These are phyloP conservation scores for Orthonychiurus folsomi DNA, from an alignment of 2,888 invertebrate species.

Conservation along the genomic window DNA sequence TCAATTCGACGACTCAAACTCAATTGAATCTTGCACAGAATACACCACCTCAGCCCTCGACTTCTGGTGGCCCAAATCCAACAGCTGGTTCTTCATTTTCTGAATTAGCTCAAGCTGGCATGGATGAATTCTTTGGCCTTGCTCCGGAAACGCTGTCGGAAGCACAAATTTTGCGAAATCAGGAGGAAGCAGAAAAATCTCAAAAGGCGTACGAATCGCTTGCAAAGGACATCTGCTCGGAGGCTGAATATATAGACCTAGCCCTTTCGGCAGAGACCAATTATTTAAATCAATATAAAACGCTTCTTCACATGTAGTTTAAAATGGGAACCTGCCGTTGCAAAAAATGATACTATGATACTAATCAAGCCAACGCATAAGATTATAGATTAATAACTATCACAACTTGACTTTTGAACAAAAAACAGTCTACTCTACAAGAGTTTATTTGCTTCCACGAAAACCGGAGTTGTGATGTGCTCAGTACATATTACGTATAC, in stretches of 20 bases:
- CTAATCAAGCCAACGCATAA: too few relatives aligned
- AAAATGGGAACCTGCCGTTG: neutral
- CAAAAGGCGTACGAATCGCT: conserved; percentile 55
- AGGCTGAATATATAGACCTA: conserved; percentile 66
- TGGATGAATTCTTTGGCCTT: neutral
- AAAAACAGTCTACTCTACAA: too few relatives aligned
- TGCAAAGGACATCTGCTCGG: conserved; percentile 52
- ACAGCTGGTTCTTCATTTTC: neutral
- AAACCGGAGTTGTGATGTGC: too few relatives aligned
- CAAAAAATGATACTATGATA: too few relatives aligned
- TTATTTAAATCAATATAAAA: conserved; percentile 56
- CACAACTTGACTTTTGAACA: too few relatives aligned
- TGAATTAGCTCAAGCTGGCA: neutral
- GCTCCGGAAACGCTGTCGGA: conserved; percentile 12
- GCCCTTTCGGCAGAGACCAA: conserved; percentile 60
- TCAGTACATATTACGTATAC: too few relatives aligned
- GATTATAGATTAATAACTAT: too few relatives aligned
- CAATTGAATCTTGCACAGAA: neutral
- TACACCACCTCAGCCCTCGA: neutral
- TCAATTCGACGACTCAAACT: neutral
- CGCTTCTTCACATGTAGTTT: conserved; percentile 16
- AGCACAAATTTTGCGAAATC: conserved; percentile 1
- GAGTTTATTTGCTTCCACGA: too few relatives aligned
- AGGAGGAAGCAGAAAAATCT: conserved; percentile 43
- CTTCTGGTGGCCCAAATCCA: neutral